A percentile compares a stretch with the other conserved stretches of the same genome.
Conservation (phyloP, 2,797 vertebrate genomes). For the Urosaurus nigricauda region DNA sequence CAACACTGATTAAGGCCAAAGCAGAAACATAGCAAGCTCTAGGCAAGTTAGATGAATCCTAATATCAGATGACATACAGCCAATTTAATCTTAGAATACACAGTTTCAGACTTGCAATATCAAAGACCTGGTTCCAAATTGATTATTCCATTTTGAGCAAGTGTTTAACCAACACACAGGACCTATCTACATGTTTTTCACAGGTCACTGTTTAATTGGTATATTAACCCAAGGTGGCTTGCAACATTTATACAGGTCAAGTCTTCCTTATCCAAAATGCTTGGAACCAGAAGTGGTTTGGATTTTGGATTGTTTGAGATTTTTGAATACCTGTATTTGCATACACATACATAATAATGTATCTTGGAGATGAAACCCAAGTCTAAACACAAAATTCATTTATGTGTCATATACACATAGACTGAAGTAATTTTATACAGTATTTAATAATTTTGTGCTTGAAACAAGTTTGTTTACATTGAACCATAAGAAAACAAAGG, state of each 20-base stretch:
- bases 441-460: too few relatives aligned
- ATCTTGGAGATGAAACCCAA: too few relatives aligned
- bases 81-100: neutral
- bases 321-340: too few relatives aligned
- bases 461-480: too few relatives aligned
- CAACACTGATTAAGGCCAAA: slow-evolving; percentile 12
- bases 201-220: neutral
- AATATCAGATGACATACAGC: neutral
- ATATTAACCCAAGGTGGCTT: slow-evolving; percentile 2
- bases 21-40: neutral
- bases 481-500: too few relatives aligned
- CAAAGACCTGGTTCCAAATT: neutral
- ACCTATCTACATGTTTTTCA: neutral
- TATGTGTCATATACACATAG: too few relatives aligned
- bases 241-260: neutral
- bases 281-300: too few relatives aligned
- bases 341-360: too few relatives aligned
- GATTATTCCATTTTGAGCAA: neutral
- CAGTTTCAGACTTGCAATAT: neutral
- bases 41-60: neutral
- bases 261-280: too few relatives aligned
- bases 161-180: neutral
- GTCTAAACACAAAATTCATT: too few relatives aligned
- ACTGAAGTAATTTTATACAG: too few relatives aligned
- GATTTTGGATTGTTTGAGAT: too few relatives aligned